Base-by-base conservation (phyloP, 2,113 vertebrate species). In the Cephalopholis sonnerati region DNA sequence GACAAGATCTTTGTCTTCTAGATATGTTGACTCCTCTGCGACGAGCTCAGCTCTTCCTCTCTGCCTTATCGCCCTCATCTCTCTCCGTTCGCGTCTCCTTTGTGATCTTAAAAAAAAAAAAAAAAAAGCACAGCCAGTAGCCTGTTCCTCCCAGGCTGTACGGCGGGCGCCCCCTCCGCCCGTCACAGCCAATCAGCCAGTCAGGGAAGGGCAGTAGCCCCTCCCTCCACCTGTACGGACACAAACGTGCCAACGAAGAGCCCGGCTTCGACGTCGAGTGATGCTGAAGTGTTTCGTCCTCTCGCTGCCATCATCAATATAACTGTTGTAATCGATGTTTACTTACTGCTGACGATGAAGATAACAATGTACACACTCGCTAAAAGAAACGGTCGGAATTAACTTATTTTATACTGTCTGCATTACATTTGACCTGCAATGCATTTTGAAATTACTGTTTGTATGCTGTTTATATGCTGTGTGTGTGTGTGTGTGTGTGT, bases 1-100 rank as follows among this genome's bases (percentile, higher is more conserved):
- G 97, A 99, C 94, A 99, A 99, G 95, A 99, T 99, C 94, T 98
- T 96, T 0, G 98, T 97, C 71, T 99, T 99, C 91, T 94, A 91
- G 83, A 83, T 27, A 7, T 2, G 25, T 48, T n/a, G 0, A 61
- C 84, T 73, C 67, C n/a, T 15, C 58, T 39, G 54, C 22, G 59
- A 87, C 22, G 73, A 81, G 75, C 82, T 82, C 59, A n/a, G 71
- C 79, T 86, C 79, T 13, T 84, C 76, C 17, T 87, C 83, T 89
- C 83, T 77, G 90, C 92, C 93, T 94, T 94, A 94, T 79, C 59
- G 15, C 59, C 77, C 24, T 22, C 12, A 10, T 73, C 69, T 46
- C 57, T 64, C 54, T 74, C 57, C 9, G 7, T 74, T 58, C 63
- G 73, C 39, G 2, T 89, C 62, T 48, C 22, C 50, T 50, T 36